Conservation (phyloP, 2,888 invertebrate genomes). For the Pedicia rivosa region DNA sequence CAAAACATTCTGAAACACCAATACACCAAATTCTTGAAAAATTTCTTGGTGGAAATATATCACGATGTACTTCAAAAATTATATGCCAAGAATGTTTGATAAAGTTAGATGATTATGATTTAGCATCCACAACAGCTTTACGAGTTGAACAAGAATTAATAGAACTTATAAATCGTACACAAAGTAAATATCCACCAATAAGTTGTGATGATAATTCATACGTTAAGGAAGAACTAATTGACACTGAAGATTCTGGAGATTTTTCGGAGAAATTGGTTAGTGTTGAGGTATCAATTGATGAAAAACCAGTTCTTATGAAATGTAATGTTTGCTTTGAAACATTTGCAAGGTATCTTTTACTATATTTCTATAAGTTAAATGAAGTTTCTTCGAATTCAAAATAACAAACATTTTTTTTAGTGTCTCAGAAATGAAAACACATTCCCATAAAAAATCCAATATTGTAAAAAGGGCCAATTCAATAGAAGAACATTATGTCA, state of each 20-base stretch:
- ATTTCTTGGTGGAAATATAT: slow-evolving; percentile 5
- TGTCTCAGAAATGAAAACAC: slow-evolving; percentile 2
- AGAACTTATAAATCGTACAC: slow-evolving; percentile 6
- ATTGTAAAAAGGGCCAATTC: neutral
- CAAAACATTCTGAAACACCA: slow-evolving; percentile 9
- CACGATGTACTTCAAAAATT: neutral
- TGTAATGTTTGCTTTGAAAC: slow-evolving; percentile 3
- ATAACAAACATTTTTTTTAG: no score
- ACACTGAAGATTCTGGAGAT: neutral
- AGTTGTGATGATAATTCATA: neutral
- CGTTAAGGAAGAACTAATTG: slow-evolving; percentile 1
- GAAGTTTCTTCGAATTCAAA: no score
- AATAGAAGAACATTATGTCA: neutral
- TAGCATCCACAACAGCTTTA: slow-evolving; percentile 8
- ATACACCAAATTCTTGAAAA: slow-evolving; percentile 10
- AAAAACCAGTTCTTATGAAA: slow-evolving; percentile 1
- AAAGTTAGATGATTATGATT: slow-evolving; percentile 13
- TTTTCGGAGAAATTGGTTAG: neutral
- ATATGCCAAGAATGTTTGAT: slow-evolving; percentile 10
- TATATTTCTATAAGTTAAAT: no score
- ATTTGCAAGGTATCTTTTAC: slow-evolving; percentile 3
- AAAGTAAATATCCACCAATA: neutral
- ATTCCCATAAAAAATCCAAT: neutral
- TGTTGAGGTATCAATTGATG: no score
- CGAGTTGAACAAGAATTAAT: slow-evolving; percentile 11